phyloP scores from a whole-genome alignment of 2,797 vertebrate species.

The Gouania willdenowi region DNA sequence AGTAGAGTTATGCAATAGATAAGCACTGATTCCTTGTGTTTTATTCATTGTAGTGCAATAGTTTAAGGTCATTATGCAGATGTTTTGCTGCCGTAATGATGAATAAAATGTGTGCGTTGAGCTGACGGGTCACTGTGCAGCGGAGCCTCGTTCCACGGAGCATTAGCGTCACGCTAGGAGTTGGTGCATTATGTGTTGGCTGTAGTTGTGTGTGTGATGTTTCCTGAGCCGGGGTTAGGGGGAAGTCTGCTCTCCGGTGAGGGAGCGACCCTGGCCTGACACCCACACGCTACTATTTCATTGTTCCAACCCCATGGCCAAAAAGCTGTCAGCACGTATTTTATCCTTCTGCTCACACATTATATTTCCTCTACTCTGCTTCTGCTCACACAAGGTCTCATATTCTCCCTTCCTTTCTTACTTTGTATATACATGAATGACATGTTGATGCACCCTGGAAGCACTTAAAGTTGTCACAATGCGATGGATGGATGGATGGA shows the following conservation, averaged over 20 bases:
- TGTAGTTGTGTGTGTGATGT: constrained; percentile 44
- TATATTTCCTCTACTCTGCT: constrained; percentile 41
- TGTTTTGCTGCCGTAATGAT: not conserved
- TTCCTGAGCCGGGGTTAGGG: constrained; percentile 33
- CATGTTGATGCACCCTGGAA: constrained; percentile 3
- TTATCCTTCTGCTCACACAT: constrained; percentile 55
- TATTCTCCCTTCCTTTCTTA: constrained; percentile 1
- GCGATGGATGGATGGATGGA: no score
- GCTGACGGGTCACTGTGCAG: not conserved
- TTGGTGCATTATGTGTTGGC: constrained; percentile 28
- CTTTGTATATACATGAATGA: constrained; percentile 8
- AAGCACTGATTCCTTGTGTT: not conserved
- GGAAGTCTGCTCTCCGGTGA: constrained; percentile 56
- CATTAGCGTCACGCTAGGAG: constrained; percentile 23
- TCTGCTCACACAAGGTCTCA: constrained; percentile 21
- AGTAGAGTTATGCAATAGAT: no score
- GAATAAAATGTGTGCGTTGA: not conserved
- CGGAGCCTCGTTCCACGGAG: not conserved
- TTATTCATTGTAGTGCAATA: not conserved
- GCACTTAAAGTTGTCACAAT: no score
- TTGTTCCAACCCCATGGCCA: constrained; percentile 53
- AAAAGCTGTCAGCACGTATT: constrained; percentile 72
- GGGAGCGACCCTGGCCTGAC: constrained; percentile 55
- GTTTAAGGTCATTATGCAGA: no score
- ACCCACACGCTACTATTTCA: constrained; percentile 68